Base-by-base conservation (phyloP, 2,888 invertebrate genomes). In the Drosophila anomalata region DNA sequence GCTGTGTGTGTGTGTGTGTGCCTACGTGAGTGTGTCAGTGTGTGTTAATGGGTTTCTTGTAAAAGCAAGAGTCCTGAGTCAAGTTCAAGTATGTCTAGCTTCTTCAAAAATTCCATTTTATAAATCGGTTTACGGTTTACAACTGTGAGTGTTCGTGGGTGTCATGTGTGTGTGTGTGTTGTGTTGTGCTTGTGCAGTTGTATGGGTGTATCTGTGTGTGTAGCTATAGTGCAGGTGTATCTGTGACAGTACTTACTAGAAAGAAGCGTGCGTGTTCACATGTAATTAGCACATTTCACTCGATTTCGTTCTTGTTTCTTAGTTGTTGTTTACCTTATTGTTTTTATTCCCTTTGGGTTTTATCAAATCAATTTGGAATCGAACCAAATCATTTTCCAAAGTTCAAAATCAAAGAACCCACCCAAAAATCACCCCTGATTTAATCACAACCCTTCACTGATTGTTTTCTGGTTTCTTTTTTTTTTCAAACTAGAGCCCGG, bases 251-350 rank as follows among this genome's bases (percentile, higher is more conserved):
- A 85, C 82, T 79, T 85, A 85, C 79, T 80, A 74, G 50, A 77
- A 66, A 73, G 73, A 80, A 60, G 77, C 77, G 83, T 83, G 86
- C 82, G 76, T 83, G 81, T 80, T 80, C 71, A 72, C 74, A 77
- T 84, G 84, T 77, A 75, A 67, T 79, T 83, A 83, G 77, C 80
- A 84, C 80, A 72, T 75, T 73, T 65, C 62, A 65, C 62, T 65
- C 52, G 65, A 62, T 62, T 53, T 62, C 62, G 39, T 70, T 79
- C 56, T 73, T 60, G 51, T 51, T 67, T 63, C 52, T 51, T 58
- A 58, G 55, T 55, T 67, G 50, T 55, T 60, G 57, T 57, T 60
- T 67, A 59, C 57, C 63, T 59, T 62, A 68, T 54, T 65, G 33
- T 52, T 22, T 31, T 74, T 29, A 44, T 33, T 48, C 55, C 41